Evolutionary conservation across 2,888 invertebrate species (phyloP).

Genomic region (Muschampia plurimacula): DNA sequence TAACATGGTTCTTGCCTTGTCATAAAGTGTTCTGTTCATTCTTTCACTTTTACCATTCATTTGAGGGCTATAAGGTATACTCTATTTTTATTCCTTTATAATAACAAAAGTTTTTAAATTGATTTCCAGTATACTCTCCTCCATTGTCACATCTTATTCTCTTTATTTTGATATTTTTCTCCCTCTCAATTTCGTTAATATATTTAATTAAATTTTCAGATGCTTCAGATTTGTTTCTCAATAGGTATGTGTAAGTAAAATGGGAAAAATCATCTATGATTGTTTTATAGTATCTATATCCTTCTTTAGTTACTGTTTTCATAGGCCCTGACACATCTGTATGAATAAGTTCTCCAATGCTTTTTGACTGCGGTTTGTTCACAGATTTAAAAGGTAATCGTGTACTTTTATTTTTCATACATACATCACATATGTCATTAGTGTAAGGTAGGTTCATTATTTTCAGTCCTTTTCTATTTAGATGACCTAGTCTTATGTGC

Average conservation of each 20-base stretch:
- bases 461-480: no score
- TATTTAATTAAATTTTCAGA: neutral
- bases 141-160: neutral
- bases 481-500: no score
- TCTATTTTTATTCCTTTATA: neutral
- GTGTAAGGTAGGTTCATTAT: no score
- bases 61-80: neutral
- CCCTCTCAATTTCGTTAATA: neutral
- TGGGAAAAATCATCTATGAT: conserved; percentile 4
- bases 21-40: neutral
- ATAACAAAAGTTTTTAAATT: neutral
- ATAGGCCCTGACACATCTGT: no score
- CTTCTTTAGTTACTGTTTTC: neutral
- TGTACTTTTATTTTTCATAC: no score
- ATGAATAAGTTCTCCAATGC: no score
- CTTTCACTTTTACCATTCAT: neutral
- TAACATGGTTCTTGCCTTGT: neutral
- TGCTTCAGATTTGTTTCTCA: neutral
- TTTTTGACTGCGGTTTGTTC: no score
- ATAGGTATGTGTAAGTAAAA: neutral
- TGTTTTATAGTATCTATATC: neutral
- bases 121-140: neutral
- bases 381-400: no score
- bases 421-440: no score
- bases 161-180: neutral